A percentile compares a stretch with the other conserved stretches of the same genome.
phyloP scores from a whole-genome alignment of 2,113 vertebrate genomes.

The Hyaena hyaena region DNA sequence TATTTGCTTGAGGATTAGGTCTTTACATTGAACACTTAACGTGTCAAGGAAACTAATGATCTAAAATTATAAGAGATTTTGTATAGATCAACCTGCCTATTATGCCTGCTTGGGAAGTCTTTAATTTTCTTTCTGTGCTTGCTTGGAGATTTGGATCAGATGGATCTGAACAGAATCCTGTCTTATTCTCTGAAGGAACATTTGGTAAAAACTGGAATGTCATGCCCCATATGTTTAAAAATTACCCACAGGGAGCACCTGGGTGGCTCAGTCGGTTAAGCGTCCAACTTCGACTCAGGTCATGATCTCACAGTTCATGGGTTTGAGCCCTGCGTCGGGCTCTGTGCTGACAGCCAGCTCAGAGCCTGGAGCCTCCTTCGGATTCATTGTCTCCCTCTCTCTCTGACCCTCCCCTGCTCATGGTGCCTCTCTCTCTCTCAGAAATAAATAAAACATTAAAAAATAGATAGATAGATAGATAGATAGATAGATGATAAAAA shows the following conservation, averaged over 20 bases:
- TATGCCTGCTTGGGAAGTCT: conserved; percentile 77
- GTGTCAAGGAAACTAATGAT: conserved; percentile 81
- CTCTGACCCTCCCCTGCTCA: too few relatives aligned
- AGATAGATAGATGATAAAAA: too few relatives aligned
- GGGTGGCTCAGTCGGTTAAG: too few relatives aligned
- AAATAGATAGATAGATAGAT: too few relatives aligned
- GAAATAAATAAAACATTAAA: too few relatives aligned
- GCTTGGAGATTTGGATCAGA: conserved; percentile 78
- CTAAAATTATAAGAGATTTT: conserved; percentile 77
- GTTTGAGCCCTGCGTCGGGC: too few relatives aligned
- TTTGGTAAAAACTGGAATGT: conserved; percentile 77
- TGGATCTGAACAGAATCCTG: conserved; percentile 68
- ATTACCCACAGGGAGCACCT: not conserved
- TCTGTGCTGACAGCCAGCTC: too few relatives aligned
- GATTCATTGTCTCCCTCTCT: too few relatives aligned
- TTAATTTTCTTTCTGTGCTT: conserved; percentile 73
- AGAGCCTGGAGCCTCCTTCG: too few relatives aligned
- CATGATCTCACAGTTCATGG: too few relatives aligned
- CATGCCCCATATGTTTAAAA: conserved; percentile 66
- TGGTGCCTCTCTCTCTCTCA: too few relatives aligned
- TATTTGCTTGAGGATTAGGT: conserved; percentile 62
- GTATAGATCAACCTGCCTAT: conserved; percentile 73
- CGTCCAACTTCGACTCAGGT: too few relatives aligned
- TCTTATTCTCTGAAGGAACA: conserved; percentile 82
- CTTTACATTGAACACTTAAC: conserved; percentile 65